Base-by-base conservation (phyloP, 2,888 invertebrate species). In the Pseudococcus viburni region DNA sequence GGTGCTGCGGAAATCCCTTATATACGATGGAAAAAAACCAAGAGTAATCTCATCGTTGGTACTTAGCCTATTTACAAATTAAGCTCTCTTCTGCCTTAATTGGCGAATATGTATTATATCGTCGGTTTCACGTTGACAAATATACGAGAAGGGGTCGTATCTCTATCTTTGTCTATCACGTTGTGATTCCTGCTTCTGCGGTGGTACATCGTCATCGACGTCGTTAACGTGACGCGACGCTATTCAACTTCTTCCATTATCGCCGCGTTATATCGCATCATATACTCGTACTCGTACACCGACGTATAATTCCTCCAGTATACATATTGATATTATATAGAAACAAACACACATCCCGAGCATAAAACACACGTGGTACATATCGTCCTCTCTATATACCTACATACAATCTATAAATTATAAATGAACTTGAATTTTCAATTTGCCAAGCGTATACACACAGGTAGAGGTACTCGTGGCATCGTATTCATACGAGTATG, bases 361-460 rank as follows among this genome's bases (percentile, higher is more conserved):
- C 4, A 51, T 17, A 51, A 15, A 51, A 15, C 51, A 15, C 15
- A 17, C 17, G 51, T 17, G 51, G 1, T 12, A 1, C 17, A 17
- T 46, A 6, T 51, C 51, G 51, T 17, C 17, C 51, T 15, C 51
- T 0, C 51, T 51, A 33, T 33, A 33, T 3, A 33, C 26, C 26
- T 33, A n/a, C n/a, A 51, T 51, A 51, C 12, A 51, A 51, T 22
- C 64, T 64, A 64, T 64, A 64, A 64, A 64, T 64, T 64, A 64
- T 64, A 64, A 64, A 64, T 64, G 64, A 64, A 64, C 64, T 64
- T 64, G 64, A 64, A 64, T 64, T 64, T 64, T 64, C 64, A 64
- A 64, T 64, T 64, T 64, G 19, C 64, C 8, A 64, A 64, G 19
- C 64, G 11, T 64, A 64, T 22, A 22, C 22, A 7, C 15, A 15